phyloP scores from a whole-genome alignment of 2,888 invertebrate species.

The Acleris laterana region DNA sequence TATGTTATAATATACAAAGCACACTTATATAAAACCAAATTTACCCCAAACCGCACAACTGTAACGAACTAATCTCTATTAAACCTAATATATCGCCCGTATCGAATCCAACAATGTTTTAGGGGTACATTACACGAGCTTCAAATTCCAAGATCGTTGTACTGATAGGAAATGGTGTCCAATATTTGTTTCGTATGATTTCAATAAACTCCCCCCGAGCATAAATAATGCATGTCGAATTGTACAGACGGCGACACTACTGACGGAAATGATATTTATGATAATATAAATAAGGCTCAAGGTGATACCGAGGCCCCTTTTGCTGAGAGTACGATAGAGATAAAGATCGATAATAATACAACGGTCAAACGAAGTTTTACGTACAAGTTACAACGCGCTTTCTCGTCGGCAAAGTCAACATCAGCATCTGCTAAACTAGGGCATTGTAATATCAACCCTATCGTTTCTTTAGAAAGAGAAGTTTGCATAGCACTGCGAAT shows the following conservation, averaged over 20 bases:
- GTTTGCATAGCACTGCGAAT: neutral
- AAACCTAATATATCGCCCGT: conserved; percentile 41
- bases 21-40: conserved; percentile 25
- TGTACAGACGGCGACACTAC: conserved; percentile 44
- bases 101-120: conserved; percentile 42
- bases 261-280: conserved; percentile 12
- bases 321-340: conserved; percentile 40
- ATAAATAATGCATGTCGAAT: conserved; percentile 82
- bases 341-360: conserved; percentile 68
- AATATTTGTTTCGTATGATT: conserved; percentile 72
- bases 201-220: conserved; percentile 75
- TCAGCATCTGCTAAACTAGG: conserved; percentile 26
- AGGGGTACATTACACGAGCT: conserved; percentile 50
- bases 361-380: conserved; percentile 44
- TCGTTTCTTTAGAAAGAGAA: neutral
- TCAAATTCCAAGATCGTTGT: conserved; percentile 53
- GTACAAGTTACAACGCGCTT: conserved; percentile 28
- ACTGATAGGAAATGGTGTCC: conserved; percentile 33
- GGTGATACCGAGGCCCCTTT: conserved; percentile 2
- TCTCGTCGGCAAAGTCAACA: conserved; percentile 26
- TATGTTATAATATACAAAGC: too few species aligned
- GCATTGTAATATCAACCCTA: conserved; percentile 6
- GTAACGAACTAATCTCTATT: conserved; percentile 39
- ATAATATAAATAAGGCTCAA: conserved; percentile 16
- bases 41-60: conserved; percentile 36